A percentile compares a stretch with the other conserved stretches of the same genome.
Conservation (phyloP, 1,140 invertebrate genomes). For the Agrilus planipennis region DNA sequence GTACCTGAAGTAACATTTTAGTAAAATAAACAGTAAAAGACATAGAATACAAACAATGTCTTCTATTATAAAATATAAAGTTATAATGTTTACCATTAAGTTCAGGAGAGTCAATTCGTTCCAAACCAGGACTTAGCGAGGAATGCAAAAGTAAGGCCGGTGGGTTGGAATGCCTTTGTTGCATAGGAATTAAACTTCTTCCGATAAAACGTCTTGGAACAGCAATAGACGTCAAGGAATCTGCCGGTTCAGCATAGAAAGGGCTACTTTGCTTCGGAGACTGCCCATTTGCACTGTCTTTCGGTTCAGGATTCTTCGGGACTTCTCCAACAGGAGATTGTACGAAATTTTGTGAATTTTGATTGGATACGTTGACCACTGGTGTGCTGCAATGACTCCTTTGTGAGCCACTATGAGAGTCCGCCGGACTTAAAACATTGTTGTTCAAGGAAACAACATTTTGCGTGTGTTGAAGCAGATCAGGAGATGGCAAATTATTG, state of each 20-base stretch:
- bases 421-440: constrained; percentile 41
- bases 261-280: constrained; percentile 60
- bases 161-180: constrained; percentile 51
- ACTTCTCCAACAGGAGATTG: constrained; percentile 13
- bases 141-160: constrained; percentile 42
- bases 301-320: constrained; percentile 1
- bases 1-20: too few relatives aligned
- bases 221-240: constrained; percentile 48
- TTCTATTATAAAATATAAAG: not conserved
- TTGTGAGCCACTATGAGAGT: constrained; percentile 22
- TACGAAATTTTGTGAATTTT: constrained; percentile 8
- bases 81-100: constrained; percentile 27
- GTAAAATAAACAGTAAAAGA: too few relatives aligned
- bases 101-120: constrained; percentile 47
- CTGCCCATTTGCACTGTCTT: constrained; percentile 12
- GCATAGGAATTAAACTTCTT: constrained; percentile 19
- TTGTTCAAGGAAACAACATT: constrained; percentile 38
- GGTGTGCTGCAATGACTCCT: constrained; percentile 24
- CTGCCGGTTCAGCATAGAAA: constrained; percentile 85
- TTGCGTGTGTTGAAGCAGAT: constrained; percentile 30
- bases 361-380: constrained; percentile 5
- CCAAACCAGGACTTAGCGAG: constrained; percentile 34
- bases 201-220: constrained; percentile 18
- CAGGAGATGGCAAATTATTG: constrained; percentile 25
- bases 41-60: constrained; percentile 7